Conservation (phyloP, 1,140 invertebrate species). For the Zaprionus kolodkinae region DNA sequence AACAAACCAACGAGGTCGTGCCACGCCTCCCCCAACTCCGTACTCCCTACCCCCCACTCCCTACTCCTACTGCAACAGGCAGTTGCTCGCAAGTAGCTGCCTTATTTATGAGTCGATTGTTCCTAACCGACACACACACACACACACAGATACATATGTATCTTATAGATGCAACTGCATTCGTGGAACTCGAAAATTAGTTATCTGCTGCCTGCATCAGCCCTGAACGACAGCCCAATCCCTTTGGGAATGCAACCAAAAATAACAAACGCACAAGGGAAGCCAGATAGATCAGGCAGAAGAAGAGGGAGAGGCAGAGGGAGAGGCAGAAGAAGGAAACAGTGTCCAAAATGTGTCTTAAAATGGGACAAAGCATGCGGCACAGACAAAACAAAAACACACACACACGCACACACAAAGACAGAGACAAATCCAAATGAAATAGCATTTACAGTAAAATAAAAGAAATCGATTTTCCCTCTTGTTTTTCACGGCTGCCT, state of each 20-base stretch:
- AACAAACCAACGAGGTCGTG: constrained; percentile 68
- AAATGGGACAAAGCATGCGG: constrained; percentile 80
- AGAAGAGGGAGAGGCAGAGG: constrained; percentile 18
- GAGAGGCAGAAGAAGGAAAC: constrained; percentile 15
- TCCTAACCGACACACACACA: constrained; percentile 32
- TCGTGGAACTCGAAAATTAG: constrained; percentile 74
- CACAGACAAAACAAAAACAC: constrained; percentile 46
- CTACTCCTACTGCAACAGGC: constrained; percentile 30
- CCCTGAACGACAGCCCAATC: constrained; percentile 48
- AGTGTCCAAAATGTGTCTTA: constrained; percentile 67
- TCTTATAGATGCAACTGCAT: constrained; percentile 67
- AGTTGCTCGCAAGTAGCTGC: constrained; percentile 69
- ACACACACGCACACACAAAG: constrained; percentile 60
- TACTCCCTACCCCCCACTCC: constrained; percentile 21
- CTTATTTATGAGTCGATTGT: constrained; percentile 76
- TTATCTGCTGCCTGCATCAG: constrained; percentile 41
- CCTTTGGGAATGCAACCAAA: constrained; percentile 63
- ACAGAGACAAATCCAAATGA: constrained; percentile 69
- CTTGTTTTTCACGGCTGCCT: constrained; percentile 42
- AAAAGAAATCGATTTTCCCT: constrained; percentile 73
- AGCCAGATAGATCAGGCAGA: background rate
- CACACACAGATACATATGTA: constrained; percentile 3
- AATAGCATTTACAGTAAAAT: constrained; percentile 73
- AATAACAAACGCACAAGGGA: constrained; percentile 41
- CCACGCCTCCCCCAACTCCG: constrained; percentile 26